Conservation (phyloP, 2,888 invertebrate species). For the Sarcophaga subvicina region DNA sequence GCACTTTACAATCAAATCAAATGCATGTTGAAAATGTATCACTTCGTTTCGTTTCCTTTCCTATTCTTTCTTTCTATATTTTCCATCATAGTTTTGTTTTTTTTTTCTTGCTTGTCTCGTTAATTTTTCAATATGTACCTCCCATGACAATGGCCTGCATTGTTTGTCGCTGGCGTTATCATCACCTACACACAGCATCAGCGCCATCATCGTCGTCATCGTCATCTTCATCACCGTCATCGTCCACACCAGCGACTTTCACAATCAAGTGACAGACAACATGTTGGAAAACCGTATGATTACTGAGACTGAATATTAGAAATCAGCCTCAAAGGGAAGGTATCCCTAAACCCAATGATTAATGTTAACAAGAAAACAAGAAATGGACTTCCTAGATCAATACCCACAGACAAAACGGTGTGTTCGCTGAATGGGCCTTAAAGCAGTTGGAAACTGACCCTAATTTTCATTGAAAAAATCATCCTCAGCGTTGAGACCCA, state of each 20-base stretch:
- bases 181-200: neutral
- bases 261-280: conserved; percentile 56
- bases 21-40: conserved; percentile 66
- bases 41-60: conserved; percentile 27
- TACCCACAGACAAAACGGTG: too few relatives aligned
- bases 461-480: too few relatives aligned
- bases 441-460: too few relatives aligned
- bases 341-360: neutral
- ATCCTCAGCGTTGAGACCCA: too few relatives aligned
- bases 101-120: neutral
- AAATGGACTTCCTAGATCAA: too few relatives aligned
- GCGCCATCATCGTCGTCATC: neutral
- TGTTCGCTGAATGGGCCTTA: too few relatives aligned
- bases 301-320: conserved; percentile 38
- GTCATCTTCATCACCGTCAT: neutral
- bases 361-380: neutral
- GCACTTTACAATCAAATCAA: conserved; percentile 68
- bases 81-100: too few relatives aligned
- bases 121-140: conserved; percentile 32
- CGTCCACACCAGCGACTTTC: conserved; percentile 35
- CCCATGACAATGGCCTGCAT: conserved; percentile 34
- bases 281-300: conserved; percentile 43
- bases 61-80: neutral
- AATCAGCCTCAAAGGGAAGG: conserved; percentile 23
- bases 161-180: conserved; percentile 15